Base-by-base conservation (phyloP, 2,888 invertebrate species). In the Drosophila fungiperda region DNA sequence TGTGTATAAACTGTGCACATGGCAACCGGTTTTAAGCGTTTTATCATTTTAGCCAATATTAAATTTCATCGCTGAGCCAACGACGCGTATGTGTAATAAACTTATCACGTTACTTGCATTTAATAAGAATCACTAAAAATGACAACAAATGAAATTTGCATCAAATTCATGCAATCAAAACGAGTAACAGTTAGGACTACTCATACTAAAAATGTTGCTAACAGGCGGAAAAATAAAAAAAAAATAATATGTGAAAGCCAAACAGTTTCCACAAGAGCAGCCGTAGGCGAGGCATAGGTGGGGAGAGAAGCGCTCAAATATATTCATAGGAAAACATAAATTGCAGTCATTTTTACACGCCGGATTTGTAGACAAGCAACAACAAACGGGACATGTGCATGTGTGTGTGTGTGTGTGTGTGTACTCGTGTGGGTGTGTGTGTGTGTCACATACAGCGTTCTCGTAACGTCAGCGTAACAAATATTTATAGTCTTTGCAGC, bases 271-370 rank as follows among this genome's bases (percentile, higher is more conserved):
- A 2, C 11, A 35, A 38, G 33, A 15, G 38, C 6, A 12, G 58
- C 32, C 40, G 36, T 50, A 23, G 38, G 54, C 1, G 48, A 17
- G 53, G 11, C 7, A 8, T 29, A 15, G 54, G 45, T 23, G 45
- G 35, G 15, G 9, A 3, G 48, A 32, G 64, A 26, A 58, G 60
- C 64, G 57, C 68, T 55, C 73, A 80, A 85, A 88, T 85, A 85
- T 89, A 90, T 88, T 88, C 91, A 90, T 82, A 87, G 91, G 83
- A 87, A 91, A 87, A 83, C 91, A 92, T 92, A 91, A 91, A 91
- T 92, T 92, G 91, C 87, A 90, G 81, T 80, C 85, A 91, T 87
- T 91, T 91, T 91, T 90, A 89, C 84, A 82, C 83, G 80, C 85
- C 82, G 92, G 90, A 91, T 87, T 90, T 87, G 81, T 82, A 78